These are phyloP conservation scores for Pelosia muscerda DNA, from an alignment of 2,888 invertebrate species.

Conservation along the genomic window DNA sequence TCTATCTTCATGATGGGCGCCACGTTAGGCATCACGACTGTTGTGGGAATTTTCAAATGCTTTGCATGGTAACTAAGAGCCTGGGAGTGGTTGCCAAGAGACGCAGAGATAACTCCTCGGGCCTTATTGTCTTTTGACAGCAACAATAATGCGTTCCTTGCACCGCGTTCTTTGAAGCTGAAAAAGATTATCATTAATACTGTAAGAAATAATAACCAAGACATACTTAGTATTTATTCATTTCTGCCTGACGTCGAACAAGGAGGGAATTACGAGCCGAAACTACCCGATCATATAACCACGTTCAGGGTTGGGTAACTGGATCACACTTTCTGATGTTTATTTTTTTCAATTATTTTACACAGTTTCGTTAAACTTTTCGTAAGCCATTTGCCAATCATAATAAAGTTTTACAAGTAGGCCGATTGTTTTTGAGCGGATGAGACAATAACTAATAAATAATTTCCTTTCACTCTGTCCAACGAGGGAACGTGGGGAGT, in stretches of 20 bases:
- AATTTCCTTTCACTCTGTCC: too few species aligned
- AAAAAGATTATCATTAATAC: constrained; percentile 23
- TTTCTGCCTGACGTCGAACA: neutral
- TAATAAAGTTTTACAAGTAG: too few species aligned
- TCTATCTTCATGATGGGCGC: constrained; percentile 99
- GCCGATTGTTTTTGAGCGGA: too few species aligned
- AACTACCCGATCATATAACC: neutral
- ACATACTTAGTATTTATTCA: neutral
- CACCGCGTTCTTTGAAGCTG: constrained; percentile 98
- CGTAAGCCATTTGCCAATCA: too few species aligned
- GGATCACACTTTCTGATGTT: too few species aligned
- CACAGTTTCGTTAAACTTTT: too few species aligned
- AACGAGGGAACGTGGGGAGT: too few species aligned
- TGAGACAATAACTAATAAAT: too few species aligned
- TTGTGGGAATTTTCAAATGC: constrained; percentile 89
- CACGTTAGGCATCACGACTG: constrained; percentile 97
- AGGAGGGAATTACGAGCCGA: neutral
- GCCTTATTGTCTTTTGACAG: constrained; percentile 90
- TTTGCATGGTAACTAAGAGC: constrained; percentile 92
- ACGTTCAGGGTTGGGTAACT: too few species aligned
- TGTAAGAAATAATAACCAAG: neutral
- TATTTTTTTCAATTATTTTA: too few species aligned
- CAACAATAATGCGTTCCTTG: constrained; percentile 93
- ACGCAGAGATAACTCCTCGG: constrained; percentile 96
- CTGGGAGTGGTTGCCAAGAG: constrained; percentile 97